phyloP scores from a whole-genome alignment of 2,113 vertebrate species.

The Serilophus lunatus region DNA sequence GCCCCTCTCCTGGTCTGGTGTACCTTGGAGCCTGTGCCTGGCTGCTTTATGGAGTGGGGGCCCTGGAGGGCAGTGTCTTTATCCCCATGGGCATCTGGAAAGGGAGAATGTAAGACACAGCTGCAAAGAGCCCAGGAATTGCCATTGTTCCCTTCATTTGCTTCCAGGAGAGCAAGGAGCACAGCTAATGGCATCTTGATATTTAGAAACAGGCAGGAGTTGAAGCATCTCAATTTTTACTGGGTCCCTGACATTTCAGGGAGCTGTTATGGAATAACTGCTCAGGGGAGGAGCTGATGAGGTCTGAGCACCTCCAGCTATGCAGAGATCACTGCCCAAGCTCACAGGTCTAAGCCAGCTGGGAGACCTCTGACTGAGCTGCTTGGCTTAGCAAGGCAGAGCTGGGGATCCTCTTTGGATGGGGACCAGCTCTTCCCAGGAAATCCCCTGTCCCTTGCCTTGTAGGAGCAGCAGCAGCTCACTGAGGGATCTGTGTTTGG shows the following conservation, averaged over 20 bases:
- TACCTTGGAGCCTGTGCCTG: background rate
- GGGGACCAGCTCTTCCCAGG: background rate
- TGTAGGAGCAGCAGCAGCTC: background rate
- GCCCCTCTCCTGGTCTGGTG: background rate
- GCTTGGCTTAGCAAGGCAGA: background rate
- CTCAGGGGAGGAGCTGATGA: background rate
- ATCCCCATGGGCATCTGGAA: background rate
- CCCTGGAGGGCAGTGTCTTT: background rate
- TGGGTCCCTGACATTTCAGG: constrained; percentile 30
- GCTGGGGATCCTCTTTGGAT: background rate
- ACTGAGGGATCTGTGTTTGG: accelerated
- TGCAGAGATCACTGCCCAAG: background rate
- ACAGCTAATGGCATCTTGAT: constrained; percentile 36
- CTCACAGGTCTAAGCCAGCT: background rate
- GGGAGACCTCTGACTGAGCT: background rate
- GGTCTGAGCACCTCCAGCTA: background rate
- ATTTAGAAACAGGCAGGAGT: constrained; percentile 27
- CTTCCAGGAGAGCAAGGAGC: background rate
- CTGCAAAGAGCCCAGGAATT: background rate
- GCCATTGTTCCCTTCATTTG: background rate
- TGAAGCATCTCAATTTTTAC: background rate
- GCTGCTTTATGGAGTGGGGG: background rate
- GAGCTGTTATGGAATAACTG: background rate
- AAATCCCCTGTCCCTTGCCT: background rate
- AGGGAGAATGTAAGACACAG: background rate